A percentile compares a stretch with the other conserved stretches of the same genome.
Evolutionary conservation across 2,888 invertebrate genomes (phyloP).

Genomic region (Nebria salina): DNA sequence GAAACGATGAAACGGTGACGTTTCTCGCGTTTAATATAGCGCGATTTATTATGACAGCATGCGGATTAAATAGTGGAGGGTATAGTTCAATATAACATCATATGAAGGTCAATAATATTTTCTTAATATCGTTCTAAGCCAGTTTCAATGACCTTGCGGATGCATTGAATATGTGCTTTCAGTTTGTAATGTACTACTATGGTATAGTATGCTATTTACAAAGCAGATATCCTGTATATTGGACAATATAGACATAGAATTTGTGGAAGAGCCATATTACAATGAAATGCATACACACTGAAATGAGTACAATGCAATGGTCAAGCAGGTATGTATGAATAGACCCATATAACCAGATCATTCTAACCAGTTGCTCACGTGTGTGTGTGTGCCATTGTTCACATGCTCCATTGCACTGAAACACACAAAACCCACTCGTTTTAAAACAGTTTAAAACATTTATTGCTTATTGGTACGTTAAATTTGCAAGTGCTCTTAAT

Average conservation of each 20-base stretch:
- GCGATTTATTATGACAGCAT: neutral
- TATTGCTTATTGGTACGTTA: neutral
- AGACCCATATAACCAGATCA: neutral
- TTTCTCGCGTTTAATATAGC: neutral
- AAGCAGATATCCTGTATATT: neutral
- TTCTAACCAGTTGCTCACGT: neutral
- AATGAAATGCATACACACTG: neutral
- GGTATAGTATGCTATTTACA: neutral
- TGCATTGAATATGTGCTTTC: neutral
- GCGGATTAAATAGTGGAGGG: neutral
- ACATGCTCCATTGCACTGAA: neutral
- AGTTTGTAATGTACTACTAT: neutral
- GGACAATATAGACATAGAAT: neutral
- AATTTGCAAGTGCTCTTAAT: neutral
- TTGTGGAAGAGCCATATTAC: neutral
- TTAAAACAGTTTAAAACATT: neutral
- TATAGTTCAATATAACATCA: neutral
- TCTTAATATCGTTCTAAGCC: neutral
- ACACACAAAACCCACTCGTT: neutral
- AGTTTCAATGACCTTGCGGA: neutral
- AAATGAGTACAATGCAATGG: neutral
- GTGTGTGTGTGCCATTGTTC: neutral
- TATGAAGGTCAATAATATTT: neutral
- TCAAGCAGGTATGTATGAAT: neutral
- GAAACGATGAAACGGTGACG: too few relatives aligned